A percentile compares a stretch with the other conserved stretches of the same genome.
Conservation (phyloP, 1,140 invertebrate species). For the Episyrphus balteatus region DNA sequence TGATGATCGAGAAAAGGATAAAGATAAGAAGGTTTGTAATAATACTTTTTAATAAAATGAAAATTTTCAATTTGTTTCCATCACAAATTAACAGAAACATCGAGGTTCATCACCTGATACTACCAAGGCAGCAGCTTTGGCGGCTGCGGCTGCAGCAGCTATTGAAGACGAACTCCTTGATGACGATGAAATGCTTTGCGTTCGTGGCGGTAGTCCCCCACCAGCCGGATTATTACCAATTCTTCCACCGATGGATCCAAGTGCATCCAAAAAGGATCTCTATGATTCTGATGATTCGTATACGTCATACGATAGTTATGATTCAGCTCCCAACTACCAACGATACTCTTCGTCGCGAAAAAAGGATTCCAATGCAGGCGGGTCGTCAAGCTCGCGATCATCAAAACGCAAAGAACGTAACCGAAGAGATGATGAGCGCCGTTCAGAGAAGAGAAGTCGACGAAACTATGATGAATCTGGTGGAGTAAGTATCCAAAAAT, state of each 20-base stretch:
- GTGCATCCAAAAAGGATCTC: conserved; percentile 8
- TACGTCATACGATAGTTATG: conserved; percentile 43
- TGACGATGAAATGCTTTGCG: conserved; percentile 67
- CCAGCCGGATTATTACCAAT: conserved; percentile 13
- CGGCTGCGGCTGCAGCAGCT: background rate
- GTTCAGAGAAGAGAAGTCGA: conserved; percentile 11
- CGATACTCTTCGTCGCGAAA: background rate
- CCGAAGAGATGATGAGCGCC: background rate
- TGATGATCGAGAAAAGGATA: conserved; percentile 28
- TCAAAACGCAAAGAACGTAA: conserved; percentile 4
- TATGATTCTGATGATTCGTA: conserved; percentile 39
- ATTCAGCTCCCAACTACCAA: conserved; percentile 17
- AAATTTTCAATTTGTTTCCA: background rate
- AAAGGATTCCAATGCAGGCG: conserved; percentile 7
- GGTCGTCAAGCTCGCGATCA: conserved; percentile 1
- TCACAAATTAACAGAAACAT: conserved; percentile 2
- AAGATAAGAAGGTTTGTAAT: conserved; percentile 16
- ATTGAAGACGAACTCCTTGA: conserved; percentile 41
- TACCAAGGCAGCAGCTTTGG: conserved; percentile 4
- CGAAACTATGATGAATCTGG: conserved; percentile 44
- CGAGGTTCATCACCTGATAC: conserved; percentile 1
- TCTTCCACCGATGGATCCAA: background rate
- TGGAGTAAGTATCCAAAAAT: conserved; percentile 53
- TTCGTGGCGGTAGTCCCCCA: conserved; percentile 57
- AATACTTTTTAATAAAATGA: background rate